These are phyloP conservation scores for Papilio demoleus DNA, from an alignment of 2,888 invertebrate species.

Conservation along the genomic window DNA sequence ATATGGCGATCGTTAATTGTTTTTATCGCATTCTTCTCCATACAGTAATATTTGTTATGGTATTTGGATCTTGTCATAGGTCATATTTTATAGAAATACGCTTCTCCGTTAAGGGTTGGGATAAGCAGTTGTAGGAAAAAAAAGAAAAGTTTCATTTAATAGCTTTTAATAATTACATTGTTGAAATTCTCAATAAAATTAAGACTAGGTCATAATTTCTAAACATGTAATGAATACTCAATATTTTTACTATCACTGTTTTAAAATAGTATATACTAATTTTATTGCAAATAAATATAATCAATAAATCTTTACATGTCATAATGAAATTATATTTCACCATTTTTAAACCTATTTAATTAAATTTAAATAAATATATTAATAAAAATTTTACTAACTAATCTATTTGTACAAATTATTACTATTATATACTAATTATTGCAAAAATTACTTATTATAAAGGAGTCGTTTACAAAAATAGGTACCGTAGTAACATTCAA, in stretches of 20 bases:
- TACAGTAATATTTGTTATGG: no score
- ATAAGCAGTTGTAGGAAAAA: no score
- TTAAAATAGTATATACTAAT: background rate
- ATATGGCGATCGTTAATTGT: no score
- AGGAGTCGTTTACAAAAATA: background rate
- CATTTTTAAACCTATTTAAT: background rate
- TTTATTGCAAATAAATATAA: no score
- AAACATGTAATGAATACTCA: background rate
- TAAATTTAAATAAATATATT: background rate
- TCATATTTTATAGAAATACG: no score
- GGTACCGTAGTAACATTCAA: background rate
- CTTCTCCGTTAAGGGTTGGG: no score
- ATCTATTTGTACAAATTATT: slow-evolving; percentile 2
- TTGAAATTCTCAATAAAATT: background rate
- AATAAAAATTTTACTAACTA: background rate
- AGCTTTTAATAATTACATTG: background rate
- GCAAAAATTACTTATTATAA: background rate
- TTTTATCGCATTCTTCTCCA: no score
- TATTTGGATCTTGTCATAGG: no score
- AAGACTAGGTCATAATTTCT: background rate
- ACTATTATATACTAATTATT: background rate
- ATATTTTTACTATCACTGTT: background rate
- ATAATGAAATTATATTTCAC: no score
- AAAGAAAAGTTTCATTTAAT: no score
- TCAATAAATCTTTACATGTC: no score